A percentile compares a stretch with the other conserved stretches of the same genome.
Conservation (phyloP, 2,888 invertebrate genomes). For the Athrips mouffetella region DNA sequence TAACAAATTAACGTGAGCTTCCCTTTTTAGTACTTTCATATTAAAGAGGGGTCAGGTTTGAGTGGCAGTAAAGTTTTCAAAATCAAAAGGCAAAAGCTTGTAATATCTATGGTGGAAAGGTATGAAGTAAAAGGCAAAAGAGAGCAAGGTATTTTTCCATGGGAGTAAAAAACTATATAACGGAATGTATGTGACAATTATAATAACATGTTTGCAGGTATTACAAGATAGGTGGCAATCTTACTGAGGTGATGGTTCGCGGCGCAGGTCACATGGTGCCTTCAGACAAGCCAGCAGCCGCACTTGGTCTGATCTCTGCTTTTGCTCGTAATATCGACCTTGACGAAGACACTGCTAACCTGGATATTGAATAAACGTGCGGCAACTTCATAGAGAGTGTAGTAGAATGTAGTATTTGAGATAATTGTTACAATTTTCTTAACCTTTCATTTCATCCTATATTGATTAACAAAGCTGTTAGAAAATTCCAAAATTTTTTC, state of each 20-base stretch:
- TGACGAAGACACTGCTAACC: not conserved
- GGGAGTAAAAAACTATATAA: not conserved
- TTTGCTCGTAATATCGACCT: conserved; percentile 1
- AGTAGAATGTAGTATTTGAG: no score
- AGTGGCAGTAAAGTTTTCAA: no score
- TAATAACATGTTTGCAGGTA: conserved; percentile 51
- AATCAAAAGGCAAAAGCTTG: no score
- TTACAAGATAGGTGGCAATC: conserved; percentile 51
- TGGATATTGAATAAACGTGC: not conserved
- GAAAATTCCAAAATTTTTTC: no score
- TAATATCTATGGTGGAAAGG: no score
- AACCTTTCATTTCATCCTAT: no score
- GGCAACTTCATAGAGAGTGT: no score
- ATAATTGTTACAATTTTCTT: no score
- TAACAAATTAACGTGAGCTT: no score
- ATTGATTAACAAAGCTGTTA: no score
- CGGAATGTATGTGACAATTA: not conserved
- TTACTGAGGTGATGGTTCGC: conserved; percentile 62
- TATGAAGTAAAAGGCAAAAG: conserved; percentile 76
- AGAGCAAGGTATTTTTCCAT: conserved; percentile 32
- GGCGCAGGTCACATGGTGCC: conserved; percentile 77
- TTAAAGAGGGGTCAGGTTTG: no score
- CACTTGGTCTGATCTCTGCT: conserved; percentile 58
- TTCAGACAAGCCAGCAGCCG: conserved; percentile 65
- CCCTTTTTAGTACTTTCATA: no score